Evolutionary conservation across 2,888 invertebrate species (phyloP).

Genomic region (Cheilosia impressa): DNA sequence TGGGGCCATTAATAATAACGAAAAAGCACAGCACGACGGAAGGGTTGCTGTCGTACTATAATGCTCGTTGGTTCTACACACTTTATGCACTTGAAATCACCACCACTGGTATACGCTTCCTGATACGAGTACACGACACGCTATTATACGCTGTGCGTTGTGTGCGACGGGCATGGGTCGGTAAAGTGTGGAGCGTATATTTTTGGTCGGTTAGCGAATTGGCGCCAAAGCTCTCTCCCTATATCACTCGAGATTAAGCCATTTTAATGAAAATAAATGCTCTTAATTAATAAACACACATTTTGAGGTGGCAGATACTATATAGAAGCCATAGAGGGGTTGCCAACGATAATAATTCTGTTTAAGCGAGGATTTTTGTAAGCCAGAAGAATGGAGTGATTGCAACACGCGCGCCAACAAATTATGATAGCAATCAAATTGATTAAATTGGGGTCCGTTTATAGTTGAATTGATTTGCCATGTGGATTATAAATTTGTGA

Average conservation of each 20-base stretch:
- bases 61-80: constrained; percentile 33
- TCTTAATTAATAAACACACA: constrained; percentile 84
- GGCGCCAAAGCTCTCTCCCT: constrained; percentile 78
- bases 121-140: constrained; percentile 7
- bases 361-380: constrained; percentile 52
- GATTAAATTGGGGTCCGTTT: constrained; percentile 37
- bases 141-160: constrained; percentile 1
- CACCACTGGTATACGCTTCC: constrained; percentile 23
- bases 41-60: constrained; percentile 58
- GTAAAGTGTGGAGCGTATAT: constrained; percentile 7
- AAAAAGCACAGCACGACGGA: constrained; percentile 64
- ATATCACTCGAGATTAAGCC: constrained; percentile 80
- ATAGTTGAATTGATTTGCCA: constrained; percentile 12
- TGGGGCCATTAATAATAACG: constrained; percentile 70
- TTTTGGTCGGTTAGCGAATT: constrained; percentile 54
- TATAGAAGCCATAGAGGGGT: constrained; percentile 16
- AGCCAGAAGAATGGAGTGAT: constrained; percentile 51
- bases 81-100: constrained; percentile 53
- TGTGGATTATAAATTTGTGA: background rate
- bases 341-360: constrained; percentile 46
- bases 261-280: constrained; percentile 84
- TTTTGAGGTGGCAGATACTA: constrained; percentile 80
- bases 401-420: background rate
- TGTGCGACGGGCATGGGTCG: background rate
- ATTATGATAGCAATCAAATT: constrained; percentile 57